These are phyloP conservation scores for Calyptomena viridis DNA, from an alignment of 2,113 vertebrate genomes.

Conservation along the genomic window DNA sequence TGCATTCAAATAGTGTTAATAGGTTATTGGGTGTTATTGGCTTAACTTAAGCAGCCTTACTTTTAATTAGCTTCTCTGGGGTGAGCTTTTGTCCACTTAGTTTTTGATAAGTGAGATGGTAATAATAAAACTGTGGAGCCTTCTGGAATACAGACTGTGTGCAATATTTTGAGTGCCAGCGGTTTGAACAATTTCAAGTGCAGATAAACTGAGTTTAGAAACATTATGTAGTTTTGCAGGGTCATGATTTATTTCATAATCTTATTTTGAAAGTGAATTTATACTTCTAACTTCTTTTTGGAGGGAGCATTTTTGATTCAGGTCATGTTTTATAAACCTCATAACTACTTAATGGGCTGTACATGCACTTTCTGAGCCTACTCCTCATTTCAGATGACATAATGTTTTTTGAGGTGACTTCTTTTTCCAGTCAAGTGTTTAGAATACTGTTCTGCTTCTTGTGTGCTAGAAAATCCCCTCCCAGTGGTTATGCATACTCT, in stretches of 20 bases:
- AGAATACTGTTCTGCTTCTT: background rate
- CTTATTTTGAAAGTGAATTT: background rate
- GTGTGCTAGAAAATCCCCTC: background rate
- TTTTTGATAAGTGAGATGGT: background rate
- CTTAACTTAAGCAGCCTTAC: background rate
- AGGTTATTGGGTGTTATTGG: fast-evolving
- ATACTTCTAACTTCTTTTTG: background rate
- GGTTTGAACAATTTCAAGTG: background rate
- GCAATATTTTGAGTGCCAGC: background rate
- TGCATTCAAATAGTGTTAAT: background rate
- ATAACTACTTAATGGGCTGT: background rate
- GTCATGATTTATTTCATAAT: background rate
- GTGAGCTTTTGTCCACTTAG: background rate
- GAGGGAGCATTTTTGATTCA: background rate
- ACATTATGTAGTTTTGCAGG: background rate
- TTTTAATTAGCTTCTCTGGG: background rate
- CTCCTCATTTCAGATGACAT: background rate
- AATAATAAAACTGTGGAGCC: background rate
- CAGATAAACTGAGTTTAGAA: background rate
- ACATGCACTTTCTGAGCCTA: background rate
- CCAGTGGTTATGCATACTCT: background rate
- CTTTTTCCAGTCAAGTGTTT: background rate
- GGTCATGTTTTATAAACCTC: background rate
- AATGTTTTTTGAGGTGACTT: background rate
- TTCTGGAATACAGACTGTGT: background rate